These are phyloP conservation scores for Cheirogaleus major DNA, from an alignment of 2,797 vertebrate genomes.

Conservation along the genomic window DNA sequence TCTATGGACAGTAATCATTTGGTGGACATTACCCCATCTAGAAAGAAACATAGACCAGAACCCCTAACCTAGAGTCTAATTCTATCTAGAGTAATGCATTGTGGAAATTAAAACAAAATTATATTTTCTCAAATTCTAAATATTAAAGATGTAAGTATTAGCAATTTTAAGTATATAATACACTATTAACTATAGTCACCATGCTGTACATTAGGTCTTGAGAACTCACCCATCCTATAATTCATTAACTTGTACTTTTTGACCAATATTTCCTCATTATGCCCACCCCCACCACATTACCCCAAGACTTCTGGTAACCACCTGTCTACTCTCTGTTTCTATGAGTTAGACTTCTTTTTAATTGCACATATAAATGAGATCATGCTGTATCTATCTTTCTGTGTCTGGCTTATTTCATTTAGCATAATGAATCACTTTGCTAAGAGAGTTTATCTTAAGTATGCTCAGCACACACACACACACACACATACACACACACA, in stretches of 20 bases:
- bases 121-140: slow-evolving; percentile 5
- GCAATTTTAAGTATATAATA: background rate
- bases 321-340: background rate
- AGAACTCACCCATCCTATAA: background rate
- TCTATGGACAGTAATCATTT: background rate
- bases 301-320: background rate
- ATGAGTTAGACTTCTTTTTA: background rate
- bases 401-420: background rate
- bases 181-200: background rate
- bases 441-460: background rate
- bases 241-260: background rate
- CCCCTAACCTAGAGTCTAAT: background rate
- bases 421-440: background rate
- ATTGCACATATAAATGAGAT: background rate
- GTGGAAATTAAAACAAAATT: background rate
- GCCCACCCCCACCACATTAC: background rate
- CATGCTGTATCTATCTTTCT: background rate
- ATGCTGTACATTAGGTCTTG: background rate
- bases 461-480: background rate
- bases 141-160: background rate
- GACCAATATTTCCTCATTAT: background rate
- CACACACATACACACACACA: background rate
- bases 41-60: background rate
- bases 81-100: background rate
- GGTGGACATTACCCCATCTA: background rate